Conservation (phyloP, 2,797 vertebrate genomes). For the Acrossocheilus fasciatus region DNA sequence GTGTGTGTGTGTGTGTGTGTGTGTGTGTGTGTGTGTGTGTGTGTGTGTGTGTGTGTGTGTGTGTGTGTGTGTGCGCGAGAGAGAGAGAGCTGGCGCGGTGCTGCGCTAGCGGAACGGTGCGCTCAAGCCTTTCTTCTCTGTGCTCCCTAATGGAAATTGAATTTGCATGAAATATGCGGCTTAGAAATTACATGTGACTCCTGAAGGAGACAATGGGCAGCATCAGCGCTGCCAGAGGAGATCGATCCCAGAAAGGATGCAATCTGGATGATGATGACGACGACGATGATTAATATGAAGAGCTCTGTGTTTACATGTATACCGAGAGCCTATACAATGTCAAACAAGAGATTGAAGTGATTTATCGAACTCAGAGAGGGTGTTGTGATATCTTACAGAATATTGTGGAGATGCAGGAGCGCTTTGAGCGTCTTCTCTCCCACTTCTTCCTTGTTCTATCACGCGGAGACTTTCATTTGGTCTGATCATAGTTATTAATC, state of each 20-base stretch:
- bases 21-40: background rate
- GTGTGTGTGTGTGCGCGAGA: background rate
- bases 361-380: conserved; percentile 18
- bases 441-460: conserved; percentile 29
- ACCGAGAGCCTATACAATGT: conserved; percentile 28
- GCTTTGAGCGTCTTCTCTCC: conserved; percentile 17
- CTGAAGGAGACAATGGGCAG: conserved; percentile 79
- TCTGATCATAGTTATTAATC: conserved; percentile 58
- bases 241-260: conserved; percentile 75
- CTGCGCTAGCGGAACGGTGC: conserved; percentile 43
- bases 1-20: background rate
- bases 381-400: conserved; percentile 7
- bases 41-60: background rate
- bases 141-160: conserved; percentile 82
- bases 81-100: conserved; percentile 40
- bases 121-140: conserved; percentile 43
- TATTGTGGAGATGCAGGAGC: conserved; percentile 8
- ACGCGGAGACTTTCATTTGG: conserved; percentile 43
- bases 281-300: conserved; percentile 73
- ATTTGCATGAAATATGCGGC: conserved; percentile 85
- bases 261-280: conserved; percentile 76
- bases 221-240: conserved; percentile 76
- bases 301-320: conserved; percentile 42
- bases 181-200: conserved; percentile 83
- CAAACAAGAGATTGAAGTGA: conserved; percentile 35